Conservation (phyloP, 2,888 invertebrate genomes). For the Chaetogeoica ovagalla region DNA sequence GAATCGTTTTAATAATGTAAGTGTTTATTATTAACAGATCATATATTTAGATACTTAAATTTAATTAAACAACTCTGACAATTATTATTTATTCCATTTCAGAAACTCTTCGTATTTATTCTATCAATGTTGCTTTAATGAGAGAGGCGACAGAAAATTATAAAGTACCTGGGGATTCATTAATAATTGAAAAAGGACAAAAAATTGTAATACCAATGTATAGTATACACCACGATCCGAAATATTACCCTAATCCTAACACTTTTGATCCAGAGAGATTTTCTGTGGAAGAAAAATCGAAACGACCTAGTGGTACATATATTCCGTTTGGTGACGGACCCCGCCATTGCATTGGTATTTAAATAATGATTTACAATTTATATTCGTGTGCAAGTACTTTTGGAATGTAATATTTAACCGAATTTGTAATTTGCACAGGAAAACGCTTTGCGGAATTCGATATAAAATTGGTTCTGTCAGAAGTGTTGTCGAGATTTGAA, state of each 20-base stretch:
- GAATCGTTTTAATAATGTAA: no score
- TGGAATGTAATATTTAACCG: not conserved
- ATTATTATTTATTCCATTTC: not conserved
- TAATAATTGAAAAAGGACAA: constrained; percentile 58
- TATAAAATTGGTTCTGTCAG: no score
- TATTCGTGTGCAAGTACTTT: no score
- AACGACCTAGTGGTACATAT: constrained; percentile 57
- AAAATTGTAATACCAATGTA: constrained; percentile 57
- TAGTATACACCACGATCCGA: constrained; percentile 59
- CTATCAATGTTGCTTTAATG: constrained; percentile 59
- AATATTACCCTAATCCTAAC: no score
- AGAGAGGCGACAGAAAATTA: constrained; percentile 57
- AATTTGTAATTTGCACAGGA: not conserved
- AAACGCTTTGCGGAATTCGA: not conserved
- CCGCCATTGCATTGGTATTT: constrained; percentile 60
- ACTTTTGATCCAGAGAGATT: constrained; percentile 61
- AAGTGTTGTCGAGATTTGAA: not conserved
- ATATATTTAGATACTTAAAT: no score
- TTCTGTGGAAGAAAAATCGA: constrained; percentile 58
- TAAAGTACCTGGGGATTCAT: constrained; percentile 57
- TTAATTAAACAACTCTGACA: no score
- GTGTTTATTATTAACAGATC: no score
- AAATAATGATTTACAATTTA: not conserved
- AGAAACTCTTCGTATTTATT: constrained; percentile 60
- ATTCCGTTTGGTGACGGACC: constrained; percentile 60